Evolutionary conservation across 1,140 invertebrate species (phyloP).

Genomic region (Drosophila nasuta): DNA sequence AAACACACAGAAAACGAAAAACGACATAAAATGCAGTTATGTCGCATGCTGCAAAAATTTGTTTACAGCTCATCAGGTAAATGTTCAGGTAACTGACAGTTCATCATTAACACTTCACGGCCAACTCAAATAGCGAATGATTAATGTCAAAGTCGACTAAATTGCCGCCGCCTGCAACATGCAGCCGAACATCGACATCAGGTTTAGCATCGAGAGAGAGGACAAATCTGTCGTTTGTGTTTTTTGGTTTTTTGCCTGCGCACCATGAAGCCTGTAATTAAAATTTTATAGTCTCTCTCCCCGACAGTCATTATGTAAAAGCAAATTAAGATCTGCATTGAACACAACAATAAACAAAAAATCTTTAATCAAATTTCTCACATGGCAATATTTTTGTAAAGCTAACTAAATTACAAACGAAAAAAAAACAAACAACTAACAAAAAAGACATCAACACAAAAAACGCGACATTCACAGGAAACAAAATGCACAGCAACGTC

Average conservation of each 20-base stretch:
- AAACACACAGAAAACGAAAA: neutral
- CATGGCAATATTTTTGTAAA: constrained; percentile 35
- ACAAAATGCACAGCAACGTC: constrained; percentile 36
- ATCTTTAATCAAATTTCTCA: constrained; percentile 64
- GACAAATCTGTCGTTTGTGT: too few relatives aligned
- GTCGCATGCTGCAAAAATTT: constrained; percentile 29
- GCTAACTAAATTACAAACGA: constrained; percentile 27
- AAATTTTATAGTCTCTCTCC: constrained; percentile 29
- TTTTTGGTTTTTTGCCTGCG: constrained; percentile 12
- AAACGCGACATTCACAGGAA: constrained; percentile 36
- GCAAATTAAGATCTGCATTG: constrained; percentile 41
- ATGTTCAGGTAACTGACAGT: constrained; percentile 22
- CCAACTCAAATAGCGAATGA: constrained; percentile 43
- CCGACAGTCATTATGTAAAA: constrained; percentile 41
- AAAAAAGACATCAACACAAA: constrained; percentile 25
- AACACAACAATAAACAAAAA: constrained; percentile 7
- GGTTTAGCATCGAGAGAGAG: neutral
- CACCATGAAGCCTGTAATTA: constrained; percentile 41
- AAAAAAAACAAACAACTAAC: constrained; percentile 21
- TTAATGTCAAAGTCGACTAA: constrained; percentile 59
- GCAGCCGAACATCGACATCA: neutral
- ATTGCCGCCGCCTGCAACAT: constrained; percentile 25
- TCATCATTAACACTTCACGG: constrained; percentile 54
- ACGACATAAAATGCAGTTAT: constrained; percentile 25
- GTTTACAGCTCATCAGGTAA: constrained; percentile 23